Base-by-base conservation (phyloP, 2,888 invertebrate species). In the Mythimna lalbum region DNA sequence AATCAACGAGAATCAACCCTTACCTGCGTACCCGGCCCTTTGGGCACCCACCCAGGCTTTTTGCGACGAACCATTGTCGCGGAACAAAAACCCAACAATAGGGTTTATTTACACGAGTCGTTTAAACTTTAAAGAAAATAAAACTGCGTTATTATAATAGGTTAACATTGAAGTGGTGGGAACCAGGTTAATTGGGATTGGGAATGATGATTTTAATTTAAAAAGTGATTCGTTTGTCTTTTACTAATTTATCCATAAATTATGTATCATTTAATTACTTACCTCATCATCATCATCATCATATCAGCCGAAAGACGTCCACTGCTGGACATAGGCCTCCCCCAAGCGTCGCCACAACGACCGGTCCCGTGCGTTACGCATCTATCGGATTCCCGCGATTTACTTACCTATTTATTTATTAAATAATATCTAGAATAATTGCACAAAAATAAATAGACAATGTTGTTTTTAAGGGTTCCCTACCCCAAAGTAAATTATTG, bases 1-100 rank as follows among this genome's bases (percentile, higher is more conserved):
- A 85, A 91, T 90, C 90, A 88, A 83, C 68, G 76, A 68, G 75
- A 76, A 76, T 83, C 85, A 78, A 83, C 77, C 88, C 89, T 86
- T 91, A 92, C 90, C 92, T 90, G 91, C 84, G 31, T 59, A 49
- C 88, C 92, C 90, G 52, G 62, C 88, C 92, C 90, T 91, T 92
- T 90, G 91, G 88, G 87, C 88, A 90, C 88, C 87, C 87, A 86
- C 85, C 86, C 88, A 86, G 86, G 87, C 89, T 92, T 90, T 92
- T 92, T 91, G 90, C 88, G 88, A 88, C 88, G 89, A 87, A 85
- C 89, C 87, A 88, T 90, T 90, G 92, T 91, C 87, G 87, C 86
- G 80, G 81, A 68, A 80, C 78, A 85, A 85, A 43, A 84, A 85
- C 73, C 69, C 80, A 79, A 87, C 87, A 87, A 87, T 84, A 79